Evolutionary conservation across 2,113 vertebrate genomes (phyloP).

Genomic region (Castor canadensis): DNA sequence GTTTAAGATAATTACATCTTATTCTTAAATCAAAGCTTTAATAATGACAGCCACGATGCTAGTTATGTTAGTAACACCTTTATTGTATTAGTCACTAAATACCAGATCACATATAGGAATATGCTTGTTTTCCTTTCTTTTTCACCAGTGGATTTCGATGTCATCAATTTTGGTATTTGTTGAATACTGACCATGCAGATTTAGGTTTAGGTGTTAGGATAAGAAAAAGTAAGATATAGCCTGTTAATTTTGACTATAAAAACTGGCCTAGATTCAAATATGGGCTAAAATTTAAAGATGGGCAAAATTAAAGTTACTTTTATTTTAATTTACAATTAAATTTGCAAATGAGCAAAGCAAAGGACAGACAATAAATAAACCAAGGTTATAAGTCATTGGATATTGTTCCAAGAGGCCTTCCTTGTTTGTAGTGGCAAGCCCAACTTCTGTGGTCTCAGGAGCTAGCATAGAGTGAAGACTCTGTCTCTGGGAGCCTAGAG

Average conservation of each 20-base stretch:
- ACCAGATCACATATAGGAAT: background rate
- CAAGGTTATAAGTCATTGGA: background rate
- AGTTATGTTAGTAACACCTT: background rate
- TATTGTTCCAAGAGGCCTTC: background rate
- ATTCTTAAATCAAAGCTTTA: background rate
- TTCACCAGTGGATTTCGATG: background rate
- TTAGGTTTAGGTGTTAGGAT: background rate
- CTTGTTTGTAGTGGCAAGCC: background rate
- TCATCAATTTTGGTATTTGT: background rate
- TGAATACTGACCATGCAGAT: background rate
- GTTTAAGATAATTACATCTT: background rate
- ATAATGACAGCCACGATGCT: background rate
- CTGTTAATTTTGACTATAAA: background rate
- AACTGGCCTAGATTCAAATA: background rate
- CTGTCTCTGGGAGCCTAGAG: background rate
- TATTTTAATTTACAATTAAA: background rate
- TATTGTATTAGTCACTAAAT: background rate
- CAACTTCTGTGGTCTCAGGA: background rate
- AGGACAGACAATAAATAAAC: background rate
- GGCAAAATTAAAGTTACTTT: slow-evolving; percentile 7
- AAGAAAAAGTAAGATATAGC: background rate
- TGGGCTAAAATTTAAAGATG: background rate
- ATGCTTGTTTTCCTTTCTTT: background rate
- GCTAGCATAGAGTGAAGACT: background rate
- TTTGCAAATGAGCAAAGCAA: slow-evolving; percentile 23